Percentiles rank a stretch among this genome's conserved stretches.
Conservation (phyloP, 2,797 vertebrate species). For the Synanceia verrucosa region DNA sequence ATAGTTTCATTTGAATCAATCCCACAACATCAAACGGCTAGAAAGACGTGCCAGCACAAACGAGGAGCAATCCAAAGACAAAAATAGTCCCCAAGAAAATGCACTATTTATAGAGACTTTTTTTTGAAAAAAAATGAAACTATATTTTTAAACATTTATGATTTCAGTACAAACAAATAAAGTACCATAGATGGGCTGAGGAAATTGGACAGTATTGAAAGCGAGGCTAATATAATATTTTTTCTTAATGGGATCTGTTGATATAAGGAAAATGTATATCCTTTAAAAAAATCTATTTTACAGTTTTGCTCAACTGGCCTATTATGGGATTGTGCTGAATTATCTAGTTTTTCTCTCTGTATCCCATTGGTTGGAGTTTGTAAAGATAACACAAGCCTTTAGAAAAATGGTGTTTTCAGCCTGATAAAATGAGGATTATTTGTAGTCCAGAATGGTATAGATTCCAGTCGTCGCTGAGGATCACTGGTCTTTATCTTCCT, state of each 20-base stretch:
- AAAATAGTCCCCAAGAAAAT: background rate
- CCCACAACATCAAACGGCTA: background rate
- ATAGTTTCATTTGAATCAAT: background rate
- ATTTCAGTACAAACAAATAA: too few species aligned
- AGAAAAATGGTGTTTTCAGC: background rate
- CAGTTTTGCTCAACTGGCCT: too few species aligned
- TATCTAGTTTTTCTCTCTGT: background rate
- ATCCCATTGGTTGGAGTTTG: background rate
- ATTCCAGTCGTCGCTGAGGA: background rate
- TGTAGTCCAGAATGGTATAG: background rate
- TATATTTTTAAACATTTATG: too few species aligned
- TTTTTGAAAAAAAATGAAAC: too few species aligned
- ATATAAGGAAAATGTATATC: background rate
- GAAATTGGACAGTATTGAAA: background rate
- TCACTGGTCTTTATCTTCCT: conserved; percentile 2
- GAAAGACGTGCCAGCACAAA: background rate
- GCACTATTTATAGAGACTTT: too few species aligned
- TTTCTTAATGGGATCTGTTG: background rate
- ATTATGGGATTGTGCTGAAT: background rate
- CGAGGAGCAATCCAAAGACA: background rate
- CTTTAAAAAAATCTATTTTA: background rate
- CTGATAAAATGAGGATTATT: background rate
- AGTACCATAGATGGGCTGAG: background rate
- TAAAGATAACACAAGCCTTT: background rate
- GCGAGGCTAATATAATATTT: background rate